Base-by-base conservation (phyloP, 2,888 invertebrate genomes). In the Andrena minutula region DNA sequence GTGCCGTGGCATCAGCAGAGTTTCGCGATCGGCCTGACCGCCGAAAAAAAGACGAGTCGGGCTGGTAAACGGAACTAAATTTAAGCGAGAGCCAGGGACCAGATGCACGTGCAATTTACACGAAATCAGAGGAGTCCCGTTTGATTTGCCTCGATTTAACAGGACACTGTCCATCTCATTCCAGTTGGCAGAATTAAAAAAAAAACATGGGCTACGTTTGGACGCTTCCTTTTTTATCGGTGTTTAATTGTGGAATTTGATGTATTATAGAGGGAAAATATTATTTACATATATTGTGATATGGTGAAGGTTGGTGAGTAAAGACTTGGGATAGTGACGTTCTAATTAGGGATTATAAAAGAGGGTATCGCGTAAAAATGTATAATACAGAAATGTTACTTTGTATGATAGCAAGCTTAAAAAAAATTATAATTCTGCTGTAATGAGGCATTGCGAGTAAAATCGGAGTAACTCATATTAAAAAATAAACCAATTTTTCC, bases 1-100 rank as follows among this genome's bases (percentile, higher is more conserved):
- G 83, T 82, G 75, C 28, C 49, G 51, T 51, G 51, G 35, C 60
- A 78, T 83, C 66, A 58, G 74, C 47, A 70, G 63, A 82, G 78
- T 74, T 83, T 82, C 26, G 60, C 61, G 32, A 77, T 74, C 68
- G 47, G 41, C 16, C 23, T 26, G 30, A n/a, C 51, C 26, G 41
- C 51, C 49, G 56, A 80, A 73, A 51, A 65, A 58, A 53, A 32
- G 5, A n/a, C 20, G 12, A 26, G 28, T 20, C 64, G 20, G 12
- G 8, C 30, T 71, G 56, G 66, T 70, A 68, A 68, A 66, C 65
- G 56, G 53, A 65, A 74, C 74, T 30, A 56, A 49, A 75, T 82
- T 70, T 71, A 63, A 72, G 49, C 61, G 80, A 61, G 61, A 71
- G 75, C 61, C 60, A 61, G 53, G 6, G 41, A 30, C 28, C 35